phyloP scores from a whole-genome alignment of 2,888 invertebrate genomes.

The Melanostoma scalare region DNA sequence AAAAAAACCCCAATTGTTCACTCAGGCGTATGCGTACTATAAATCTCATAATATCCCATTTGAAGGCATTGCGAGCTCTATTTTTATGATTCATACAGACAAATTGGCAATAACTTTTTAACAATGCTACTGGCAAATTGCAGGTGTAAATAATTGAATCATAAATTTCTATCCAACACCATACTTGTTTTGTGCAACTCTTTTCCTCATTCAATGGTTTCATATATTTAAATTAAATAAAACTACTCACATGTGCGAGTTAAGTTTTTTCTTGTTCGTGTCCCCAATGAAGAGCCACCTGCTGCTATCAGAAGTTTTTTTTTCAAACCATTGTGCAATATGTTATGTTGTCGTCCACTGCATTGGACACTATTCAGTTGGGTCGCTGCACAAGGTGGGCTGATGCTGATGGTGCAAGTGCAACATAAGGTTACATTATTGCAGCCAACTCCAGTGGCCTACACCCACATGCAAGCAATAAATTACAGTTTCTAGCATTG shows the following conservation, averaged over 20 bases:
- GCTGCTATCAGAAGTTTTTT: conserved; percentile 49
- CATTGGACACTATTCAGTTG: conserved; percentile 24
- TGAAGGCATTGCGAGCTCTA: conserved; percentile 3
- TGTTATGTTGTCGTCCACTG: conserved; percentile 19
- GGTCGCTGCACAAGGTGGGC: not conserved
- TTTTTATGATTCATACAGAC: conserved; percentile 58
- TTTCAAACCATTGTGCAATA: not conserved
- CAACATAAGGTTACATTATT: conserved; percentile 27
- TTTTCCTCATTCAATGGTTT: conserved; percentile 4
- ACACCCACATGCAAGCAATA: conserved; percentile 27
- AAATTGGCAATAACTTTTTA: conserved; percentile 64
- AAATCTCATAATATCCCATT: conserved; percentile 3
- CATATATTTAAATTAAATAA: conserved; percentile 26
- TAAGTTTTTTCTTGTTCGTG: conserved; percentile 30
- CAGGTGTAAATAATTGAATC: conserved; percentile 67
- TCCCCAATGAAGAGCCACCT: conserved; percentile 45
- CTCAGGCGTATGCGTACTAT: conserved; percentile 49
- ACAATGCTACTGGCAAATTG: conserved; percentile 53
- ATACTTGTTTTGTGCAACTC: conserved; percentile 21
- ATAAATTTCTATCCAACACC: conserved; percentile 49
- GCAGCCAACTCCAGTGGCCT: conserved; percentile 15
- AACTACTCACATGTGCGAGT: not conserved
- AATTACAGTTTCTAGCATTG: conserved; percentile 56
- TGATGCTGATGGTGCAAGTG: not conserved
- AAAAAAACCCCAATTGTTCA: conserved; percentile 1